Conservation (phyloP, 2,113 vertebrate genomes). For the cattle (Bos taurus) region ARS-UCD2.0 NC_037357.1:129391001-129391500, state of each 20-base stretch:
- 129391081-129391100: background rate
- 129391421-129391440: no score
- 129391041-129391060: constrained; percentile 52
- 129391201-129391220: background rate
- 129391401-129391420: no score
- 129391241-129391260: background rate
- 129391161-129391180: constrained; percentile 43
- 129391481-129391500: no score
- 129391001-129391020: background rate
- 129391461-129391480: no score
- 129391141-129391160: constrained; percentile 35
- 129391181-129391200: constrained; percentile 26
- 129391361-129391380: no score
- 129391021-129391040: constrained; percentile 40
- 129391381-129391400: no score
- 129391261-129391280: background rate
- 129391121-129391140: constrained; percentile 36
- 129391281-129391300: background rate
- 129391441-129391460: no score
- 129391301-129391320: no score
- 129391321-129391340: no score
- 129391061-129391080: constrained; percentile 26
- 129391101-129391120: constrained; percentile 19
- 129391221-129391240: constrained; percentile 6
- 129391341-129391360: no score